A percentile compares a stretch with the other conserved stretches of the same genome.
These are phyloP conservation scores for Turnix velox DNA, from an alignment of 2,113 vertebrate genomes.

Conservation along the genomic window DNA sequence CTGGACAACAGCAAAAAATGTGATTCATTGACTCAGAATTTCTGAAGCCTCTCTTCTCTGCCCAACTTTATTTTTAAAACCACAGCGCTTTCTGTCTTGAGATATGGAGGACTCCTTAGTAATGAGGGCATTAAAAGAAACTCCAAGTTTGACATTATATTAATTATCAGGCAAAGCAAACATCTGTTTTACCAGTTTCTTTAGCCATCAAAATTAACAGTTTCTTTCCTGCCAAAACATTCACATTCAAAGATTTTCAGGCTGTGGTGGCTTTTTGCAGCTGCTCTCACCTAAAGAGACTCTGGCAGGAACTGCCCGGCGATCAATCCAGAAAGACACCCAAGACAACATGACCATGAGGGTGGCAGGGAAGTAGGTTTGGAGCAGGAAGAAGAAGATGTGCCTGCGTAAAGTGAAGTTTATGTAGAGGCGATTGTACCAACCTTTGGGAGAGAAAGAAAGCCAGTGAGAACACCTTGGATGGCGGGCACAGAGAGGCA, in stretches of 20 bases:
- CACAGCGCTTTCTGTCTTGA: not conserved
- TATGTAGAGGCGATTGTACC: slow-evolving; percentile 94
- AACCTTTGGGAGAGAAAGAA: slow-evolving; percentile 73
- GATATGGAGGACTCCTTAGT: not conserved
- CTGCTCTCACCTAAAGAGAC: slow-evolving; percentile 86
- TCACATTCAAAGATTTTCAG: not conserved
- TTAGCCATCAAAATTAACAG: not conserved
- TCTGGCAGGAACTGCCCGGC: slow-evolving; percentile 88
- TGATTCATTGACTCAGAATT: not conserved
- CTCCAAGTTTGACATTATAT: not conserved
- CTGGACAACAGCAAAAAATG: not conserved
- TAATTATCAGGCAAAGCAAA: not conserved
- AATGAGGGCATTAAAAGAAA: not conserved
- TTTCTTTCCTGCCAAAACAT: not conserved
- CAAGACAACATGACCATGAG: slow-evolving; percentile 95
- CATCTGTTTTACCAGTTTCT: not conserved
- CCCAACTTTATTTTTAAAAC: not conserved
- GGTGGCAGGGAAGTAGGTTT: slow-evolving; percentile 91
- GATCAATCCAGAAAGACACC: slow-evolving; percentile 96
- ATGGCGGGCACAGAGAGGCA: not conserved
- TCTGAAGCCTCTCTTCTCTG: not conserved
- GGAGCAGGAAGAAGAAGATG: slow-evolving; percentile 94
- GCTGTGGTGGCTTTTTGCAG: not conserved
- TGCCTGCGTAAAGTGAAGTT: slow-evolving; percentile 89
- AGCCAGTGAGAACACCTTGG: not conserved